Percentiles rank a stretch among this genome's conserved stretches.
Evolutionary conservation across 2,797 vertebrate species (phyloP).

Genomic region (Carduelis carduelis): DNA sequence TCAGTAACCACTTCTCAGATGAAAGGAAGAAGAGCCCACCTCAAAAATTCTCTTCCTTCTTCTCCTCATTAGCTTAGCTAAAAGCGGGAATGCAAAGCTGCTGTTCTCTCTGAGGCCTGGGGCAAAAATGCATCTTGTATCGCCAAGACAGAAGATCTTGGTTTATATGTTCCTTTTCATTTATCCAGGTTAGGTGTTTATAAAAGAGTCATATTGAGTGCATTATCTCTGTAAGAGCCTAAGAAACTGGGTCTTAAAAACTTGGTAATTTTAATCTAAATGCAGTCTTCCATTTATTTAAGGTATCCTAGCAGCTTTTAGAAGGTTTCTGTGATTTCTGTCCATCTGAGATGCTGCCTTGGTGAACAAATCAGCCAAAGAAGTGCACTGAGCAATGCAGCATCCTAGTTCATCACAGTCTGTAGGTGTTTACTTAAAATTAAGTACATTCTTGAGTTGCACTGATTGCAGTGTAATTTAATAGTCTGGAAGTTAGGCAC

Average conservation of each 20-base stretch:
- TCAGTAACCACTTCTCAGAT: not conserved
- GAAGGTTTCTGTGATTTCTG: not conserved
- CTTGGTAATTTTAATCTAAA: not conserved
- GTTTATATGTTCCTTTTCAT: not conserved
- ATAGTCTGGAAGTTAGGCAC: not conserved
- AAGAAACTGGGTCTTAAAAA: not conserved
- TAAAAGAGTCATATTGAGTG: not conserved
- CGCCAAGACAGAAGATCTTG: not conserved
- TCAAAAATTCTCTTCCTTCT: slow-evolving; percentile 36
- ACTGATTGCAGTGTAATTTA: not conserved
- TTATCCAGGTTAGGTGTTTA: not conserved
- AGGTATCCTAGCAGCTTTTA: not conserved
- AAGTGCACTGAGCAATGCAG: not conserved
- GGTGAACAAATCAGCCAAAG: not conserved
- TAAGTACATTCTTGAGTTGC: not conserved
- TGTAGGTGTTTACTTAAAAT: not conserved
- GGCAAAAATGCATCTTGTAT: not conserved
- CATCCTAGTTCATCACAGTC: not conserved
- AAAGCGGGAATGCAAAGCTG: not conserved
- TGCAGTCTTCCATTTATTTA: not conserved
- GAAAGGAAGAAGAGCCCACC: slow-evolving; percentile 4
- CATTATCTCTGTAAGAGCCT: not conserved
- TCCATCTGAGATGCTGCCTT: not conserved
- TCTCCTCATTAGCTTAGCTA: slow-evolving; percentile 14
- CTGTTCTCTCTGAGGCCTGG: not conserved